Conservation (phyloP, 2,888 invertebrate species). For the Thalpophila matura region DNA sequence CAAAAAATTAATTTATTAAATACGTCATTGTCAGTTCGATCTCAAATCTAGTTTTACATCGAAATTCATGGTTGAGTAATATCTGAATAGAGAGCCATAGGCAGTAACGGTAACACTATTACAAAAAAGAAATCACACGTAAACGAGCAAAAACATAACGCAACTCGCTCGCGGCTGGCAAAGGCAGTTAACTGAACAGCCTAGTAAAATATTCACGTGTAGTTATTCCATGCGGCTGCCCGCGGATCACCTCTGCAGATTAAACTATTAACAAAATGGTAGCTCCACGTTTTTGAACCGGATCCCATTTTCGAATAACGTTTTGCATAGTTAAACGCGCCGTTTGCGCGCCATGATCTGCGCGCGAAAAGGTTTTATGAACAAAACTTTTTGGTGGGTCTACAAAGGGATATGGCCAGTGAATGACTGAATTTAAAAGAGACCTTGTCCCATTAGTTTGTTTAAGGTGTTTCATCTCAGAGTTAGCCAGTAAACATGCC, state of each 20-base stretch:
- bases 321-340: constrained; percentile 71
- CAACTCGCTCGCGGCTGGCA: constrained; percentile 33
- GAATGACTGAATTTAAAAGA: neutral
- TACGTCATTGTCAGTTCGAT: too few species aligned
- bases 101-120: constrained; percentile 1
- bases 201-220: constrained; percentile 81
- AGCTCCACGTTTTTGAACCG: constrained; percentile 64
- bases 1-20: too few species aligned
- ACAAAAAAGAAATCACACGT: constrained; percentile 27
- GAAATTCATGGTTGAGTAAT: too few species aligned
- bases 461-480: too few species aligned
- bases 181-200: constrained; percentile 61
- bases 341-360: constrained; percentile 62
- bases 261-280: constrained; percentile 88
- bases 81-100: too few species aligned
- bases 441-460: neutral
- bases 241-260: constrained; percentile 81
- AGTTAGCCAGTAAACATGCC: too few species aligned
- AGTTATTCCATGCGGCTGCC: constrained; percentile 77
- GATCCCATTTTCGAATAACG: constrained; percentile 68
- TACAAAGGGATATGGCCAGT: constrained; percentile 26
- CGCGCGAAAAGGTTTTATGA: constrained; percentile 58
- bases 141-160: constrained; percentile 51
- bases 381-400: constrained; percentile 46
- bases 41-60: too few species aligned